phyloP scores from a whole-genome alignment of 2,797 vertebrate genomes.

The Mus spretus region DNA sequence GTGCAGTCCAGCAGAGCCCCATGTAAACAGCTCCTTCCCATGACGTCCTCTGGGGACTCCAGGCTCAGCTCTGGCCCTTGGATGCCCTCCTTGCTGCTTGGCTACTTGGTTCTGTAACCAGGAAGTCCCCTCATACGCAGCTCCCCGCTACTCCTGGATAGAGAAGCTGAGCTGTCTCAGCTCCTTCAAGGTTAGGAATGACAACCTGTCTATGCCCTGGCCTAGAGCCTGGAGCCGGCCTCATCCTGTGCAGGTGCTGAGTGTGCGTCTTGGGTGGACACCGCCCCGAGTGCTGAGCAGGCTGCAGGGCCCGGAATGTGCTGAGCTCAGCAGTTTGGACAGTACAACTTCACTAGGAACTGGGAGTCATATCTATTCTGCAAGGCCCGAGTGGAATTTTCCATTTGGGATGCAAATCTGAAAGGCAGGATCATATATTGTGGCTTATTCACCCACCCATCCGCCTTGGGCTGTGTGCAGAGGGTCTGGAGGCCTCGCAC shows the following conservation, averaged over 20 bases:
- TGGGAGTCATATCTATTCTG: neutral
- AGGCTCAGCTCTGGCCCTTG: neutral
- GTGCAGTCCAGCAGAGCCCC: neutral
- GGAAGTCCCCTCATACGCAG: neutral
- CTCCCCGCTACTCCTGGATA: neutral
- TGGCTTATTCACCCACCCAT: neutral
- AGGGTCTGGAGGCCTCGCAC: neutral
- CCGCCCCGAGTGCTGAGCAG: conserved; percentile 69
- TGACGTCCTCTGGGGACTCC: neutral
- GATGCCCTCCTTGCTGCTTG: neutral
- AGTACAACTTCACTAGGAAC: neutral
- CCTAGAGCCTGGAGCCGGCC: conserved; percentile 3
- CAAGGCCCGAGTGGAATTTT: conserved; percentile 62
- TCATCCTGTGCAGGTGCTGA: conserved; percentile 68
- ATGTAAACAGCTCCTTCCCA: neutral
- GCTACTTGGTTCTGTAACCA: neutral
- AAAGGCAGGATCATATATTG: neutral
- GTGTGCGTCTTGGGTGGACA: conserved; percentile 56
- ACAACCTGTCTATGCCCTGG: neutral
- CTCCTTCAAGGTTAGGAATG: conserved; percentile 69
- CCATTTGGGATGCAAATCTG: conserved; percentile 40
- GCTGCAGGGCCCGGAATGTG: conserved; percentile 8
- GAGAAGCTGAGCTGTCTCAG: conserved; percentile 19
- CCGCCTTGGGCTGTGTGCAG: neutral
- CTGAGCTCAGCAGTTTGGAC: conserved; percentile 65